These are phyloP conservation scores for Drosophila prosaltans DNA, from an alignment of 1,140 invertebrate species.

Conservation along the genomic window DNA sequence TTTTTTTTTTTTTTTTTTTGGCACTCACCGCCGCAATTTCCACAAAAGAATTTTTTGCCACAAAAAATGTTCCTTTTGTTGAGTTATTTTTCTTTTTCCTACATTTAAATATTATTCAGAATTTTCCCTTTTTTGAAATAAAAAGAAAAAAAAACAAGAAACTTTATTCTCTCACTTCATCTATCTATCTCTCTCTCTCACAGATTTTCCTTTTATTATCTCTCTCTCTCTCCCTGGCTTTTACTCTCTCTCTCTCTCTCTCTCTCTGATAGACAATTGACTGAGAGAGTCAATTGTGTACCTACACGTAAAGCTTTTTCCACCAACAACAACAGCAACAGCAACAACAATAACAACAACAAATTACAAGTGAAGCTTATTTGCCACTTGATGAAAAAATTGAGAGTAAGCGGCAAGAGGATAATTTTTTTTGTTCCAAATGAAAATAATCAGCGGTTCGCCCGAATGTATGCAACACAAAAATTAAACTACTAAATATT, in stretches of 20 bases:
- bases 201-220: not conserved
- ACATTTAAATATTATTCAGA: slow-evolving; percentile 13
- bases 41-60: slow-evolving; percentile 37
- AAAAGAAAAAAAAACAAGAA: not conserved
- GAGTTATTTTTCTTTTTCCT: not conserved
- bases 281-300: slow-evolving; percentile 56
- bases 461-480: not conserved
- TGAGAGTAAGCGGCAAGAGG: not conserved
- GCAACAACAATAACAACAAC: slow-evolving; percentile 23
- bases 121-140: slow-evolving; percentile 2
- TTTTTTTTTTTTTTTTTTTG: not conserved
- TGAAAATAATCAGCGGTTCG: not conserved
- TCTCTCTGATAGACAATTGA: slow-evolving; percentile 3
- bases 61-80: slow-evolving; percentile 19
- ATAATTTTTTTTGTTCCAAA: not conserved
- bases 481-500: not conserved
- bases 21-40: slow-evolving; percentile 62
- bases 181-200: not conserved
- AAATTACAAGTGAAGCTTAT: slow-evolving; percentile 55
- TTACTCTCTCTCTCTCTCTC: not conserved
- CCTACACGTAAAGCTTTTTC: slow-evolving; percentile 63
- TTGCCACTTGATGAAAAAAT: slow-evolving; percentile 1
- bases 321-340: slow-evolving; percentile 6
- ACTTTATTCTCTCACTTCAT: not conserved
- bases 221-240: not conserved